Evolutionary conservation across 2,113 vertebrate species (phyloP), one percentile per base, ranked within the genome.

Genomic region (Marmota monax): DNA sequence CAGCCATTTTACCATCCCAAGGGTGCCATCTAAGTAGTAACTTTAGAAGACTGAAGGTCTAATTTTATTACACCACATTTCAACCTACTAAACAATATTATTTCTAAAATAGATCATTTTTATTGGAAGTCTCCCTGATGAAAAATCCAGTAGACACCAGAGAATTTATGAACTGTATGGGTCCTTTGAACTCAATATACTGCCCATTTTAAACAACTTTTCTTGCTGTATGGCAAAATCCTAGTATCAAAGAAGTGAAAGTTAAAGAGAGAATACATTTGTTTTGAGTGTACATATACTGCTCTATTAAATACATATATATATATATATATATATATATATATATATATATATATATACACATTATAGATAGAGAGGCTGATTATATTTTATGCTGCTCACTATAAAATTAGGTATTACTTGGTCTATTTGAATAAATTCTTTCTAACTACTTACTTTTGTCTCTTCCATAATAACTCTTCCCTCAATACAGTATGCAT

Each of bases 31-130:
- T 99, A 98, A 99, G 98, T 99, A 98, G 98, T 98, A 98, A 99
- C 99, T 99, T 98, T 98, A 99, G 99, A 99, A 99, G 99, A 99
- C 98, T 99, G 99, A 99, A 99, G 99, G 98, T 99, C 99, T 98
- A 99, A 99, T 99, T 99, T 99, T 99, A 99, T 99, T 99, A 99
- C 99, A 99, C 98, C 98, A 99, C 98, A 99, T 99, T 99, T 99
- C 99, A 99, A 99, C 99, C 98, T 99, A 99, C 99, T 99, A 99
- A 99, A 99, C 99, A 99, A 99, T 99, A 99, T 99, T 99, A 99
- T 99, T 99, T 99, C 98, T 99, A 99, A 99, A 99, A 99, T 99
- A 99, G 98, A 99, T 99, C 99, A 99, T 99, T 99, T 99, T 99
- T 99, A 99, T 99, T 99, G 99, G 99, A 99, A 99, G 98, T 98